Evolutionary conservation across 2,888 invertebrate genomes (phyloP).

Genomic region (Zeuzera pyrina): DNA sequence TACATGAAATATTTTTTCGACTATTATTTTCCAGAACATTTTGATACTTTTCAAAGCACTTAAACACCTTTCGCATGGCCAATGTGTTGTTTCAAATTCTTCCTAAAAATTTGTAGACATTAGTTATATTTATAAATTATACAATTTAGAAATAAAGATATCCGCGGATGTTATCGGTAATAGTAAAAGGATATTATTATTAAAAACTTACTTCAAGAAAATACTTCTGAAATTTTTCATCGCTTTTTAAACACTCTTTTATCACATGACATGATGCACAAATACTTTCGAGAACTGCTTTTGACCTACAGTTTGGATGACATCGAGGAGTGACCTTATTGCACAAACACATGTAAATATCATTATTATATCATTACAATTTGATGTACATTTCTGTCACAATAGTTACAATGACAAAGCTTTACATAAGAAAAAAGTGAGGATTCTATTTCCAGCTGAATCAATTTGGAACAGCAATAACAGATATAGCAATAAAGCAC

Average conservation of each 20-base stretch:
- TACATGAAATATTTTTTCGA: slow-evolving; percentile 47
- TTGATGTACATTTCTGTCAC: too few species aligned
- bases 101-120: slow-evolving; percentile 30
- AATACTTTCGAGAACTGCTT: slow-evolving; percentile 46
- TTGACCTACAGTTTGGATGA: slow-evolving; percentile 54
- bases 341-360: too few species aligned
- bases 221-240: slow-evolving; percentile 41
- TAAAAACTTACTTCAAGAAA: slow-evolving; percentile 43
- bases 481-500: too few species aligned
- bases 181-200: slow-evolving; percentile 4
- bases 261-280: slow-evolving; percentile 47
- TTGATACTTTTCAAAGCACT: slow-evolving; percentile 56
- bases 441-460: too few species aligned
- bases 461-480: too few species aligned
- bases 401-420: too few species aligned
- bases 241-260: slow-evolving; percentile 40
- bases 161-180: too few species aligned
- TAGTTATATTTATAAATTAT: neutral
- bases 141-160: too few species aligned
- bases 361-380: too few species aligned
- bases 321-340: slow-evolving; percentile 41
- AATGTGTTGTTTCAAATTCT: slow-evolving; percentile 53
- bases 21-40: slow-evolving; percentile 58
- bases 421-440: too few species aligned
- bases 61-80: slow-evolving; percentile 59